Percentiles rank a stretch among this genome's conserved stretches.
Conservation (phyloP, 2,888 invertebrate species). For the Rhabditoides inermis region DNA sequence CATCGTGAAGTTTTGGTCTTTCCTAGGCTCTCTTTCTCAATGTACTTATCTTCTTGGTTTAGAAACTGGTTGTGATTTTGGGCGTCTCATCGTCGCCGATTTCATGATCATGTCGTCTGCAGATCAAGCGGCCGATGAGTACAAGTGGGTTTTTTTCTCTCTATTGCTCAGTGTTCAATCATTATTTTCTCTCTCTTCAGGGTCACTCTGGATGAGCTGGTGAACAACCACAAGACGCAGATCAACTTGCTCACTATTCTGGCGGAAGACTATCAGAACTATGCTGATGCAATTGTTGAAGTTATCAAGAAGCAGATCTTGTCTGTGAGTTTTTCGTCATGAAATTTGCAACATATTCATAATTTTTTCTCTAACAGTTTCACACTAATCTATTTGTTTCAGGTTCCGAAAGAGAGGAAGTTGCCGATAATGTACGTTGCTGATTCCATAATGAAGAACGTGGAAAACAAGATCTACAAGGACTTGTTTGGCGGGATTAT, state of each 20-base stretch:
- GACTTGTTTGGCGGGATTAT: slow-evolving; percentile 83
- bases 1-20: too few species aligned
- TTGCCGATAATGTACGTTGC: slow-evolving; percentile 93
- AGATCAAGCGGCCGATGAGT: too few species aligned
- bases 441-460: slow-evolving; percentile 98
- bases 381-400: slow-evolving; percentile 18
- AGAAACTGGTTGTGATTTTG: too few species aligned
- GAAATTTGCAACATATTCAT: too few species aligned
- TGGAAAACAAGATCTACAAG: slow-evolving; percentile 66
- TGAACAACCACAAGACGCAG: slow-evolving; percentile 88
- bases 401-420: slow-evolving; percentile 82
- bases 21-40: too few species aligned
- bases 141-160: too few species aligned
- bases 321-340: slow-evolving; percentile 64
- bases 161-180: too few species aligned
- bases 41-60: too few species aligned
- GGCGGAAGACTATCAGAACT: slow-evolving; percentile 81
- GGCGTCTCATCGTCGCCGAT: too few species aligned
- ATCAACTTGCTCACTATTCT: slow-evolving; percentile 97
- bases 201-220: slow-evolving; percentile 79
- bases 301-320: slow-evolving; percentile 88
- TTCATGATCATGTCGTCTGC: too few species aligned
- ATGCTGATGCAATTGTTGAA: slow-evolving; percentile 81
- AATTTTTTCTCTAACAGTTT: too few species aligned
- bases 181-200: too few species aligned